Base-by-base conservation (phyloP, 2,113 vertebrate genomes). In the Climacteris rufus region DNA sequence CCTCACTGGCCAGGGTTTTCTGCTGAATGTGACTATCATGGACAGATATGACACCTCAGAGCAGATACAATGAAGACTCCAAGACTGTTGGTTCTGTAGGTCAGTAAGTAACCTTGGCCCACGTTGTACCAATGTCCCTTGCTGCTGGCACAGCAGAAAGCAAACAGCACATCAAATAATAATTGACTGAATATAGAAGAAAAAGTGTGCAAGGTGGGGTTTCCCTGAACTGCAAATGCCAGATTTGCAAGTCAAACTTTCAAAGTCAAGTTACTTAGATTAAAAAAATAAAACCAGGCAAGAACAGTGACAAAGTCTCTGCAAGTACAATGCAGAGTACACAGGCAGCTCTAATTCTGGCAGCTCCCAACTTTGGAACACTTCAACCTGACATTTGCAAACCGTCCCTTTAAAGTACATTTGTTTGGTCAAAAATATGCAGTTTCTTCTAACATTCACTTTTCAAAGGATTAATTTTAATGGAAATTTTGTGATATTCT, bases 191-290 rank as follows among this genome's bases (percentile, higher is more conserved):
- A 37, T 18, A 25, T 2, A 65, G 17, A 61, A 42, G 40, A 18
- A 59, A 87, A 85, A 39, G 6, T 45, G 33, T 25, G 11, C 23
- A 40, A 63, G 28, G 7, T 18, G 13, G 40, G 8, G 8, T 65
- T 70, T 70, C 30, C n/a, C 28, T 70, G 75, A 69, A 69, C 53
- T 66, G 25, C 8, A 63, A 70, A 90, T 50, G 57, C 20, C 66
- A 86, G 54, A 88, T 86, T 83, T 92, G 20, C n/a, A 83, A 93
- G 37, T 63, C 75, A 88, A 27, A 39, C 59, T 80, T 93, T 72
- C 30, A 65, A 87, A 88, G n/a, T n/a, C 44, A 28, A 37, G n/a
- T n/a, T 71, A 57, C 18, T 53, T 57, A 42, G 14, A 25, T 45
- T 66, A 2, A 3, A 72, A 75, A 49, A 45, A 18, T 7, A 11